Conservation (phyloP, 2,888 invertebrate genomes). For the Thera obeliscata region DNA sequence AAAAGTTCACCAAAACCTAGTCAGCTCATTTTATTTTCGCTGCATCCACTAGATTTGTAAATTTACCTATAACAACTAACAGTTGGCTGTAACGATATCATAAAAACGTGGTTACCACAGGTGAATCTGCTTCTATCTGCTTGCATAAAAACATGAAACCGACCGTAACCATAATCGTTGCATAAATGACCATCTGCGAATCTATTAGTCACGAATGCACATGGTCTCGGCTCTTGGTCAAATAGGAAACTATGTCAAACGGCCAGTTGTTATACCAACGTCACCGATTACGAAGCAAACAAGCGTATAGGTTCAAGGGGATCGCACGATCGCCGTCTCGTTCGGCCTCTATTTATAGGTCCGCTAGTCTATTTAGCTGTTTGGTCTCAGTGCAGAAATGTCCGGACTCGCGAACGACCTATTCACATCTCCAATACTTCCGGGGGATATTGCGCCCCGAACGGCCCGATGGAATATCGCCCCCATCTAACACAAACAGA, state of each 20-base stretch:
- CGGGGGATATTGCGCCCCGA: conserved; percentile 55
- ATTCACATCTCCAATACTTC: conserved; percentile 60
- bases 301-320: conserved; percentile 81
- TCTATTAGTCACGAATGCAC: conserved; percentile 68
- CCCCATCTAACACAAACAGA: conserved; percentile 48
- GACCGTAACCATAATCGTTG: conserved; percentile 48
- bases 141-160: conserved; percentile 43
- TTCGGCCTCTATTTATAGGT: conserved; percentile 81
- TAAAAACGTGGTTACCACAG: conserved; percentile 42
- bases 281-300: conserved; percentile 73
- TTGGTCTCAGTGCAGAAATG: conserved; percentile 81
- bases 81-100: conserved; percentile 20
- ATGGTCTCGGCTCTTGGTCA: conserved; percentile 76
- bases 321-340: conserved; percentile 79
- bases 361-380: conserved; percentile 77
- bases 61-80: conserved; percentile 1
- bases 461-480: conserved; percentile 43
- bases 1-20: not conserved
- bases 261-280: conserved; percentile 74
- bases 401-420: conserved; percentile 77
- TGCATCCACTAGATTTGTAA: conserved; percentile 6
- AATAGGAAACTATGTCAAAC: conserved; percentile 80
- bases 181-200: conserved; percentile 64
- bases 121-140: conserved; percentile 50
- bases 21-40: not conserved